Evolutionary conservation across 2,797 vertebrate genomes (phyloP), one percentile per base, ranked within the genome.

Genomic region (Fringilla coelebs): DNA sequence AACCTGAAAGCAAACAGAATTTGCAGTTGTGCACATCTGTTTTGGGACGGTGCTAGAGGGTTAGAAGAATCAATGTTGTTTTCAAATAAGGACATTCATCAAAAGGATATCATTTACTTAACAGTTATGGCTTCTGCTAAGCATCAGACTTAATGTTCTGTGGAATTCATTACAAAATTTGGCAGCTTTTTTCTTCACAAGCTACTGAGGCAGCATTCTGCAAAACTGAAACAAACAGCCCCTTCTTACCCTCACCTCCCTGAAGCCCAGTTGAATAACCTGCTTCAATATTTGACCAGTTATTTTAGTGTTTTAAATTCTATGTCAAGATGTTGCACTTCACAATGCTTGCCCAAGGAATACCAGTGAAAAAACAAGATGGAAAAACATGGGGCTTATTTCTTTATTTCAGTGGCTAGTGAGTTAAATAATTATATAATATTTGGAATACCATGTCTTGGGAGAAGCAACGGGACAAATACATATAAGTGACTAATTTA

Each of bases 21-120:
- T 98, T 97, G 95, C 96, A 92, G 97, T 97, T 97, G 90, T 94
- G 96, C 97, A 97, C 97, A 98, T 98, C 97, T 97, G 97, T 96
- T 98, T 97, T 93, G 96, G 97, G 96, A 97, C 94, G 90, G 95
- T 96, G 95, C 97, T 97, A 94, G 97, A 97, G 95, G 96, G 92
- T 96, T 97, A 94, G 97, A 94, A 96, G 95, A 96, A 97, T 96
- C 97, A 97, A 81, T 89, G 96, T 97, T 97, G 96, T 96, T 97
- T 96, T 95, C 91, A 95, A 94, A 96, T 94, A 95, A 97, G 96
- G 88, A 71, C 94, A 96, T 97, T 96, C 96, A 98, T 97, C 97
- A 96, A 95, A 95, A 96, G 94, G 76, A 94, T 97, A 97, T 96
- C 73, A 97, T 97, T 97, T 97, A 93, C 93, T 94, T 96, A 97